These are phyloP conservation scores for Pristionchus entomophagus DNA, from an alignment of 2,888 invertebrate genomes.

Conservation along the genomic window DNA sequence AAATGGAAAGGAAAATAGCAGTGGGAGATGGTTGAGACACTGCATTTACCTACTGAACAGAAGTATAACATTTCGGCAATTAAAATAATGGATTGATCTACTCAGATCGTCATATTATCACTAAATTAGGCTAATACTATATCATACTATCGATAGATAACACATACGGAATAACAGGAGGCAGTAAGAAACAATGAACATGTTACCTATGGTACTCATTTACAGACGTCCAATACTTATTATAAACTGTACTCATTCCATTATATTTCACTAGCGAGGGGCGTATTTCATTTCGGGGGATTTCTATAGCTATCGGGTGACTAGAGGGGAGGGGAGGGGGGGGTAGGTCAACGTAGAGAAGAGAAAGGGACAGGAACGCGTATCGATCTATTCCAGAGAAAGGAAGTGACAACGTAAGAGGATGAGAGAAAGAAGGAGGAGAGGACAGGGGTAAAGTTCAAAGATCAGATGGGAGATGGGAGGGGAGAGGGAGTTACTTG, in stretches of 20 bases:
- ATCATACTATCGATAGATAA: neutral
- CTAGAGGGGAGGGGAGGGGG: constrained; percentile 5
- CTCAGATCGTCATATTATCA: neutral
- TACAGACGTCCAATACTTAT: neutral
- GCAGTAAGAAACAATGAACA: constrained; percentile 9
- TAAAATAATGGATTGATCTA: neutral
- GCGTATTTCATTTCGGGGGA: no score
- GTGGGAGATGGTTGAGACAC: neutral
- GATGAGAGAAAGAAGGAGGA: neutral
- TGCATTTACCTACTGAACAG: neutral
- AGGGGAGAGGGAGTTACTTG: neutral
- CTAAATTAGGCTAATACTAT: constrained; percentile 24
- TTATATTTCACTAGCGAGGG: neutral
- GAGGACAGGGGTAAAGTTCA: no score
- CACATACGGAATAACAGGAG: constrained; percentile 11
- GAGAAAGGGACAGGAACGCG: neutral
- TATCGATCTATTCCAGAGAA: constrained; percentile 3
- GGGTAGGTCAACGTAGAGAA: neutral
- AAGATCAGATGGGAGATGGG: no score
- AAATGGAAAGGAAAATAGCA: neutral
- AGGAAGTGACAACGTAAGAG: constrained; percentile 28
- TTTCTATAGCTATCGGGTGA: neutral
- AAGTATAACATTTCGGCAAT: neutral
- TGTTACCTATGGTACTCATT: constrained; percentile 3
- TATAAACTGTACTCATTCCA: neutral